Percentiles rank a stretch among this genome's conserved stretches.
Conservation (phyloP, 2,888 invertebrate genomes). For the Drosophila nr. perissopoda region DNA sequence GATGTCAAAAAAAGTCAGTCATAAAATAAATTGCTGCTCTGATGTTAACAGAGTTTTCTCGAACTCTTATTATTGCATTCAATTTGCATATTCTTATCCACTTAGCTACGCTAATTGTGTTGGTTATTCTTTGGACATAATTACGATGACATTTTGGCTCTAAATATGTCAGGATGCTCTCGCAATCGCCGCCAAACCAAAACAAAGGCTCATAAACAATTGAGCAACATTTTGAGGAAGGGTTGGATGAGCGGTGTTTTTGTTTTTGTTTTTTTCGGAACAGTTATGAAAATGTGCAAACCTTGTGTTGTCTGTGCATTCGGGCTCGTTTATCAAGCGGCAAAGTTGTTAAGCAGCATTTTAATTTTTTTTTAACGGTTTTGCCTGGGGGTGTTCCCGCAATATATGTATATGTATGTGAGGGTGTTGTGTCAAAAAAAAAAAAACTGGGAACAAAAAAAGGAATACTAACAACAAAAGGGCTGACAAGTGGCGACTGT, state of each 20-base stretch:
- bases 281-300: conserved; percentile 34
- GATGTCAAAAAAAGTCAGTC: conserved; percentile 16
- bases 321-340: conserved; percentile 72
- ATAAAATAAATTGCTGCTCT: conserved; percentile 22
- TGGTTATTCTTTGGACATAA: conserved; percentile 50
- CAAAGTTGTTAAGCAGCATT: conserved; percentile 74
- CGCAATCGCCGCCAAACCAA: conserved; percentile 20
- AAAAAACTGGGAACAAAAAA: not conserved
- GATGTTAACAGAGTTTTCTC: conserved; percentile 20
- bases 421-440: conserved; percentile 54
- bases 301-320: conserved; percentile 46
- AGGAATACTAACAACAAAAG: conserved; percentile 58
- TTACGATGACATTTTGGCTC: conserved; percentile 63
- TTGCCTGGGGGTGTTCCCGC: conserved; percentile 53
- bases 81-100: conserved; percentile 56
- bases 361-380: conserved; percentile 75
- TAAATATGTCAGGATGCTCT: conserved; percentile 56
- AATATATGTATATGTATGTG: conserved; percentile 56
- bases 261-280: conserved; percentile 6
- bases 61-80: conserved; percentile 46
- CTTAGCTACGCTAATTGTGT: conserved; percentile 30
- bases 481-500: conserved; percentile 41
- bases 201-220: conserved; percentile 65
- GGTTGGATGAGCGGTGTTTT: conserved; percentile 10
- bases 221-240: conserved; percentile 30